Base-by-base conservation (phyloP, 2,888 invertebrate genomes). In the Taphrorychus bicolor region DNA sequence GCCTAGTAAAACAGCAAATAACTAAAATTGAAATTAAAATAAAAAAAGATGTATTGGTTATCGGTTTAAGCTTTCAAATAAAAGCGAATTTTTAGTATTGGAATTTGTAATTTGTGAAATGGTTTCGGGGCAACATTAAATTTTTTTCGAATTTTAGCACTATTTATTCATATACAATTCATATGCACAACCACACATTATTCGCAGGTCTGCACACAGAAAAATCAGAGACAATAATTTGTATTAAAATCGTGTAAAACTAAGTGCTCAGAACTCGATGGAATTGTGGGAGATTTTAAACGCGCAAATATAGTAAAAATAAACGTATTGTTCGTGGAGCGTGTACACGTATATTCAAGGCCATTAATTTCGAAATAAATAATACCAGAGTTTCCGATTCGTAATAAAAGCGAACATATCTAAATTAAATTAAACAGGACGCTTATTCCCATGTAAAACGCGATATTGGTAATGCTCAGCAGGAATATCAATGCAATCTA, bases 261-360 rank as follows among this genome's bases (percentile, higher is more conserved):
- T 40, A 14, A 1, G 14, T 14, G 40, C 40, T 9, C 11, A 9
- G 11, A 40, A 14, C n/a, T 40, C 40, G 40, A 40, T 40, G 11
- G 11, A 48, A 48, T 48, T 48, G 48, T 16, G 18, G 48, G 16
- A 48, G 48, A 48, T 48, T 48, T 48, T 48, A 48, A 48, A 19
- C 48, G 48, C 17, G 16, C 9, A 48, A n/a, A 48, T 48, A 19
- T 3, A 48, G 16, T 48, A 14, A 19, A 48, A 48, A 48, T 48
- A 48, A 48, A 9, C 17, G 48, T 18, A 16, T 17, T 48, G 48
- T 48, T 48, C 17, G 11, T 32, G 9, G 32, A 32, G 32, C 32
- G 32, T 32, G 32, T 11, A 32, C 11, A 32, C 32, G 32, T 32
- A 32, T 32, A 32, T 32, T 32, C 9, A 48, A 48, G 17, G 16